Base-by-base conservation (phyloP, 23 tunicate genomes). In the Aplidium turbinatum region DNA sequence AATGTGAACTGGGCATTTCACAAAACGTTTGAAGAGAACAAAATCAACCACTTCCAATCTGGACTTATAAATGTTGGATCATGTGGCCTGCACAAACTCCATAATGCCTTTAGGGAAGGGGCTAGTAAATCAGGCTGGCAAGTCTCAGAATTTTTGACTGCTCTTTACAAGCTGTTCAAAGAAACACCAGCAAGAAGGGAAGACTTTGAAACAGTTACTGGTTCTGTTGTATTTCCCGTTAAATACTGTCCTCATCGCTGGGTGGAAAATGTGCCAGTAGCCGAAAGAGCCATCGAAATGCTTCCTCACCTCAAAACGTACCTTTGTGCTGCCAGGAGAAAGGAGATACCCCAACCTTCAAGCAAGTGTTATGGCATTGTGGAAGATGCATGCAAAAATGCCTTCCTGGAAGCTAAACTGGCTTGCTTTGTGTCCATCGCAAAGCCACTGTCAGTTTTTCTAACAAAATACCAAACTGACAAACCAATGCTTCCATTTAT, bases 21-120 rank as follows among this genome's bases (percentile, higher is more conserved):
- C n/a, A n/a, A n/a, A n/a, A n/a, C n/a, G n/a, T n/a, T n/a, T n/a
- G n/a, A n/a, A n/a, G n/a, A n/a, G n/a, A n/a, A n/a, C n/a, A n/a
- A n/a, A n/a, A n/a, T n/a, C n/a, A n/a, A n/a, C n/a, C n/a, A n/a
- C n/a, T n/a, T n/a, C n/a, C n/a, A n/a, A n/a, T n/a, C n/a, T n/a
- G n/a, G n/a, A n/a, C n/a, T n/a, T n/a, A 27, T 65, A 36, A 65
- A 65, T 36, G 19, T 65, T 35, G 72, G 72, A 65, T 36, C 50
- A 11, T 65, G 72, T 38, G 50, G 72, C 5, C 38, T 38, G 38
- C 50, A 38, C 27, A 21, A 36, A 35, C 50, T 38, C 48, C 72
- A 65, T 35, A 50, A 29, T 18, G 38, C 50, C 38, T 65, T 65
- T 65, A 27, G 38, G 24, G 38, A 36, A 6, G 27, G 50, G 19